Base-by-base conservation (phyloP, 2,797 vertebrate species). In the Halcyon badia region DNA sequence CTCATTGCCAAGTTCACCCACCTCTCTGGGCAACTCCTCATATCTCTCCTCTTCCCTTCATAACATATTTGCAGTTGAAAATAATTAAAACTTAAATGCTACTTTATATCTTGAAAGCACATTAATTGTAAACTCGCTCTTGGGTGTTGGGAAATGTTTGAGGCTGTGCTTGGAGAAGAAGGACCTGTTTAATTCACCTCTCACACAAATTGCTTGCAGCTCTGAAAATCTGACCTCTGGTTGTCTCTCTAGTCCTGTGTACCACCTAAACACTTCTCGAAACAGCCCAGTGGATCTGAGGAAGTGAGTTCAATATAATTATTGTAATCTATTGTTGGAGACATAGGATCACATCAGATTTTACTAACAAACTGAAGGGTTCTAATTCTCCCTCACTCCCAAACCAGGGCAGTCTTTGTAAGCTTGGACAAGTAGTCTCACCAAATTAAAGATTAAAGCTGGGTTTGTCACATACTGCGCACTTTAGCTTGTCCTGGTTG, bases 1-100 rank as follows among this genome's bases (percentile, higher is more conserved):
- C 70, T 81, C 17, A 3, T 49, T 95, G 78, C 84, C 93, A 92
- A 91, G 56, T 86, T 87, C 85, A 89, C 83, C 75, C 83, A 81
- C 84, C 61, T 89, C 61, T 70, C 71, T 51, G 61, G 64, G 83
- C 81, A 90, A 49, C 77, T 93, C 87, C 77, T 93, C 88, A 41
- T 60, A 72, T 49, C 33, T 87, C 35, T 90, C 77, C 42, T 39
- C 48, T 95, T 95, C 44, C 64, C 15, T 90, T 88, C 62, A 6
- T 70, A 93, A 90, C 17, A 4, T 61, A 73, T 87, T 89, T 89
- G 41, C 60, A 57, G 37, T 37, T 93, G 68, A 90, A 93, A 96
- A 85, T 80, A 75, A 90, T 71, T 93, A 83, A 87, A 94, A 91
- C 8, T 35, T 19, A 83, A 71, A 54, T 20, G 14, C 13, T 87